Percentiles rank a stretch among this genome's conserved stretches.
Conservation (phyloP, 2,888 invertebrate genomes). For the Apamea epomidion region DNA sequence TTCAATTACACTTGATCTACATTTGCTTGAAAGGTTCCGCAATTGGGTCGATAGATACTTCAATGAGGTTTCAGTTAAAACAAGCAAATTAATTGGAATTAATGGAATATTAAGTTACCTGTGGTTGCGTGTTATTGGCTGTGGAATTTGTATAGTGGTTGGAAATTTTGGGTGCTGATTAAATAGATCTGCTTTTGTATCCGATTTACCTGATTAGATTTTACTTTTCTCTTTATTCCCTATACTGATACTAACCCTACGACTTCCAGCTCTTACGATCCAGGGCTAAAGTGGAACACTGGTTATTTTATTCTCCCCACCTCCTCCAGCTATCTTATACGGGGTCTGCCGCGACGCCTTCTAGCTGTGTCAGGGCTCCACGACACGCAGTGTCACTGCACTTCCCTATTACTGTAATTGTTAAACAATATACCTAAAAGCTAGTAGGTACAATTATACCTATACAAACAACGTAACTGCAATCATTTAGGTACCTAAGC, state of each 20-base stretch:
- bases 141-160: conserved; percentile 20
- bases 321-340: not conserved
- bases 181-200: not conserved
- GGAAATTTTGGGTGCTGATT: not conserved
- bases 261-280: not conserved
- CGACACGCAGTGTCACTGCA: not conserved
- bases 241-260: not conserved
- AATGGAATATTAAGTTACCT: conserved; percentile 43
- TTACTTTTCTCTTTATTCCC: not conserved
- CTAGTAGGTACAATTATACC: not conserved
- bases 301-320: not conserved
- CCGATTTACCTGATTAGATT: not conserved
- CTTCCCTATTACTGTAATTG: not conserved
- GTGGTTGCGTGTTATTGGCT: conserved; percentile 29
- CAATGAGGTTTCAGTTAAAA: conserved; percentile 40
- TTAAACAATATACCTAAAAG: not conserved
- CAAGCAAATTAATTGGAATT: conserved; percentile 50
- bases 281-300: too few relatives aligned
- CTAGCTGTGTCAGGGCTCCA: too few relatives aligned
- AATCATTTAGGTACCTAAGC: not conserved
- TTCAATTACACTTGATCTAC: conserved; percentile 60
- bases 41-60: conserved; percentile 47
- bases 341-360: not conserved
- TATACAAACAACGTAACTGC: not conserved
- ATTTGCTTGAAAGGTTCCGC: conserved; percentile 44